Percentiles rank a stretch among this genome's conserved stretches.
These are phyloP conservation scores for Anguilla pacifica DNA, from an alignment of 2,797 vertebrate genomes.

Conservation along the genomic window DNA sequence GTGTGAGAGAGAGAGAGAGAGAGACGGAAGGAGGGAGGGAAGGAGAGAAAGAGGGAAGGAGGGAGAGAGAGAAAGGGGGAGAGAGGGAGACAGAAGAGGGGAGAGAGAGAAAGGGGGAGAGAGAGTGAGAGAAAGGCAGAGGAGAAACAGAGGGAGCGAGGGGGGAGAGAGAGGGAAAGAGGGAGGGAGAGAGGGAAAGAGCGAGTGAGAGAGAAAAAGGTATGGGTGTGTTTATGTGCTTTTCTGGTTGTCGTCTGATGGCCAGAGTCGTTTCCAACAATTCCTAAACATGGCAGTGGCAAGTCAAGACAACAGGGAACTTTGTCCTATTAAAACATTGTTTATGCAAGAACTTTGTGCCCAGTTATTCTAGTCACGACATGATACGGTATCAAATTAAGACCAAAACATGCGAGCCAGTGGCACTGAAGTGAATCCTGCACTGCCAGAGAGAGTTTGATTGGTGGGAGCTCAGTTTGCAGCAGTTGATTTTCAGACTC, in stretches of 20 bases:
- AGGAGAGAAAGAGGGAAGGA: too few species aligned
- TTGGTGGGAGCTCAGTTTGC: not conserved
- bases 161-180: too few species aligned
- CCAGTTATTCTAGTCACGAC: not conserved
- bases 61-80: not conserved
- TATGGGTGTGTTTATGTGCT: constrained; percentile 15
- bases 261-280: not conserved
- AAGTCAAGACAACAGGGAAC: not conserved
- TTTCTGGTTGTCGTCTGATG: not conserved
- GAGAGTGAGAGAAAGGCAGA: constrained; percentile 19
- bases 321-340: not conserved
- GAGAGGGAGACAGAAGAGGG: not conserved
- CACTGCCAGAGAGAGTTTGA: not conserved
- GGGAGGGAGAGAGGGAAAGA: too few species aligned
- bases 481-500: too few species aligned
- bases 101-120: constrained; percentile 28
- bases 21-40: not conserved
- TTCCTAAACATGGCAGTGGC: not conserved
- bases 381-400: not conserved
- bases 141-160: not conserved
- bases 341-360: not conserved
- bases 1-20: too few species aligned
- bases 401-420: too few species aligned
- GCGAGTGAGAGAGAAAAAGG: constrained; percentile 28
- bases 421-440: not conserved